phyloP scores from a whole-genome alignment of 2,113 vertebrate species.

The Heliornis fulica region DNA sequence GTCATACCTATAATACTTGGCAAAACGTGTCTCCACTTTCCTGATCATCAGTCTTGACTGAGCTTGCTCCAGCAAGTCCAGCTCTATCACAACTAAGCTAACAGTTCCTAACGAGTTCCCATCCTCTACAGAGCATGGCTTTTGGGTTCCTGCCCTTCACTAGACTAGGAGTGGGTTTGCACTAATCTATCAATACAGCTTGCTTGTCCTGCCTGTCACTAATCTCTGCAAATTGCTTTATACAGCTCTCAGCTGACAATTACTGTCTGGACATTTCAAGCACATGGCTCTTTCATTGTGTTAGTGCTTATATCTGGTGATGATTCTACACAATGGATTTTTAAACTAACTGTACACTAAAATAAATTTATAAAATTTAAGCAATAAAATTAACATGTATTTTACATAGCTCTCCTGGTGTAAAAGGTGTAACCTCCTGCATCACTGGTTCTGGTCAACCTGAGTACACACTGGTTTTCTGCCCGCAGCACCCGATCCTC shows the following conservation, averaged over 20 bases:
- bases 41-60: neutral
- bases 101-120: neutral
- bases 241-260: neutral
- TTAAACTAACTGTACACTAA: neutral
- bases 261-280: neutral
- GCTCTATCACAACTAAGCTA: neutral
- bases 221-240: neutral
- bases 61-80: neutral
- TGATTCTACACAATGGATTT: neutral
- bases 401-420: neutral
- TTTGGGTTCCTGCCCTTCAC: neutral
- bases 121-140: neutral
- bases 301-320: neutral
- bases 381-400: neutral
- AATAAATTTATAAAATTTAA: neutral
- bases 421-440: neutral
- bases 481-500: neutral
- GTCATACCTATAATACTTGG: neutral
- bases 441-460: neutral
- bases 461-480: neutral
- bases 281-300: neutral
- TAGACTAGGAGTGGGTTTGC: neutral
- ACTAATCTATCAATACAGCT: neutral
- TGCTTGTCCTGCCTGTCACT: neutral
- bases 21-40: neutral